Percentiles rank a stretch among this genome's conserved stretches.
Evolutionary conservation across 2,888 invertebrate species (phyloP).

Genomic region (Rapana venosa): DNA sequence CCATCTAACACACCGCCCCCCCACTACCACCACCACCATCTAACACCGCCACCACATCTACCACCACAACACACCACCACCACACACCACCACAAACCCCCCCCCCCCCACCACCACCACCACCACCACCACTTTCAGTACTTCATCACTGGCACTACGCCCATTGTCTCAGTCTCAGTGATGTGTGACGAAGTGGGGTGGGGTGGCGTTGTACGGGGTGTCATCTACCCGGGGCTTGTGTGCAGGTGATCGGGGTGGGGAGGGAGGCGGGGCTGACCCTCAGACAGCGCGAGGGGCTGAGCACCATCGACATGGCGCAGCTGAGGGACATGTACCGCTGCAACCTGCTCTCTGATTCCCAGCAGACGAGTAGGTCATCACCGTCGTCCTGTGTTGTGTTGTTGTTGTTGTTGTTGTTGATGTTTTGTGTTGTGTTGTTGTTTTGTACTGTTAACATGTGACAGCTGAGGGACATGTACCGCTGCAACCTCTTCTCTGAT

Average conservation of each 20-base stretch:
- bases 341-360: conserved; percentile 58
- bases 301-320: conserved; percentile 74
- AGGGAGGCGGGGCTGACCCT: conserved; percentile 64
- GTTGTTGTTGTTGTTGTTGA: too few relatives aligned
- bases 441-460: too few relatives aligned
- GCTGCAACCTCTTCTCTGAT: conserved; percentile 66
- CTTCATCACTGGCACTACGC: neutral
- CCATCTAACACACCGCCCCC: too few relatives aligned
- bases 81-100: neutral
- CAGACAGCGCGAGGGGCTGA: conserved; percentile 70
- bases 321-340: conserved; percentile 73
- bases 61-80: neutral
- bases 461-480: conserved; percentile 73
- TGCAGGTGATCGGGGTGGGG: conserved; percentile 72
- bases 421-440: too few relatives aligned
- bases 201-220: neutral
- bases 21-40: too few relatives aligned
- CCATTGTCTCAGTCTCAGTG: neutral
- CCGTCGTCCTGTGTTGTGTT: too few relatives aligned
- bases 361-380: conserved; percentile 48
- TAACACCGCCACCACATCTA: too few relatives aligned
- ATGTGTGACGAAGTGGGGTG: too few relatives aligned
- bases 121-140: neutral
- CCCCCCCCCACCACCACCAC: neutral
- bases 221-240: neutral